phyloP scores from a whole-genome alignment of 2,113 vertebrate genomes.

The Pelecanus crispus region DNA sequence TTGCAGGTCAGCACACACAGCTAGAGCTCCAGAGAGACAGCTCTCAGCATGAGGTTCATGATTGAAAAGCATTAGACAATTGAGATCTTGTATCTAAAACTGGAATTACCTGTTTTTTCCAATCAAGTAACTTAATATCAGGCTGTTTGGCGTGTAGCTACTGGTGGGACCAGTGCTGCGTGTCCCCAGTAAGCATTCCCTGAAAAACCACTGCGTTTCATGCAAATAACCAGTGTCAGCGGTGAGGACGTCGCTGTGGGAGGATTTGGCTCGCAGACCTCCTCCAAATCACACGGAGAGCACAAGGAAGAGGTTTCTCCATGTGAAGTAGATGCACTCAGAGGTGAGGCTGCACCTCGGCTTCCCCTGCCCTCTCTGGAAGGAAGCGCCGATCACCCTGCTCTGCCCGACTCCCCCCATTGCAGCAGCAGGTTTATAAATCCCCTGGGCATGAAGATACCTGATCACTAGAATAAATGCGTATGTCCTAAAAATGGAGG shows the following conservation, averaged over 20 bases:
- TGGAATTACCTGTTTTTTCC: not conserved
- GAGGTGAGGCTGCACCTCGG: not conserved
- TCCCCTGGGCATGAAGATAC: not conserved
- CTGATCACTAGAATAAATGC: not conserved
- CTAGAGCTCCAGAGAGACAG: not conserved
- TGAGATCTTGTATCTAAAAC: not conserved
- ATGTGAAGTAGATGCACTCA: not conserved
- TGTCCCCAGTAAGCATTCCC: fast-evolving
- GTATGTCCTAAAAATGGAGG: not conserved
- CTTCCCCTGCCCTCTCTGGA: not conserved
- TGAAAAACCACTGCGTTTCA: too few relatives aligned
- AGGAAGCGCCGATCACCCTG: fast-evolving
- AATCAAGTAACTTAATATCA: not conserved
- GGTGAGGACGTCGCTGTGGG: not conserved
- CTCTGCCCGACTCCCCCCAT: not conserved
- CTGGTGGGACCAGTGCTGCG: not conserved
- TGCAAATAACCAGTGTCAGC: not conserved
- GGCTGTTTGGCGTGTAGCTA: not conserved
- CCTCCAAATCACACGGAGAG: not conserved
- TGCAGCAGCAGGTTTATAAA: not conserved
- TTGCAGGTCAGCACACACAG: not conserved
- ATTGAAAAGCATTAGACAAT: not conserved
- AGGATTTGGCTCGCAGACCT: not conserved
- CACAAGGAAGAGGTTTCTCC: not conserved
- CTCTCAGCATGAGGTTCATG: not conserved